Evolutionary conservation across 2,113 vertebrate genomes (phyloP).

Genomic region (Tichodroma muraria): DNA sequence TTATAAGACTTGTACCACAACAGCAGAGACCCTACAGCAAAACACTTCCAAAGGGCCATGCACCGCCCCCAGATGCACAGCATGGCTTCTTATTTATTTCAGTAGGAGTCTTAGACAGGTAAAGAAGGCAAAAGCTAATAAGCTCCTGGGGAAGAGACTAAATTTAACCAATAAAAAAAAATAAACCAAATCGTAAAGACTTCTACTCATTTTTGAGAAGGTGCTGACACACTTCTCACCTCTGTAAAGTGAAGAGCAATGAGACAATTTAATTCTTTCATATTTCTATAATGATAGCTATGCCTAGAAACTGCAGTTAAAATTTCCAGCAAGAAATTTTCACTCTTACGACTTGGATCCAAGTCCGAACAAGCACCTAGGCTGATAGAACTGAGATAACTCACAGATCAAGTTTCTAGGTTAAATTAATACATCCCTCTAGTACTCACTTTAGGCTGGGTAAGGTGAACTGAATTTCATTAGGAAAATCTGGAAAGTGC

Average conservation of each 20-base stretch:
- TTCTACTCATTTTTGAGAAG: background rate
- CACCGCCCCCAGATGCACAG: background rate
- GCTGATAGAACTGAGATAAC: constrained; percentile 32
- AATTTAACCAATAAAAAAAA: background rate
- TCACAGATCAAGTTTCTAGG: constrained; percentile 11
- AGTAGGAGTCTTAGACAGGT: background rate
- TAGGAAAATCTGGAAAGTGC: constrained; percentile 42
- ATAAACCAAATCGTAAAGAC: background rate
- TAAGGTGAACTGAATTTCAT: constrained; percentile 44
- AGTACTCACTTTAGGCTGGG: background rate
- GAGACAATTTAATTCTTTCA: background rate
- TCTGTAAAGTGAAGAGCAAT: background rate
- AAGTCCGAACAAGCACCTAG: constrained; percentile 23
- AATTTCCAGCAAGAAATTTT: constrained; percentile 21
- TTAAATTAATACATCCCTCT: constrained; percentile 16
- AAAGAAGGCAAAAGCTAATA: background rate
- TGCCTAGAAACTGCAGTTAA: constrained; percentile 14
- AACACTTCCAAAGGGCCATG: background rate
- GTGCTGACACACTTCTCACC: constrained; percentile 19
- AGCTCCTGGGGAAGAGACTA: background rate
- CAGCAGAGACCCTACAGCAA: background rate
- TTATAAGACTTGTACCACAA: background rate
- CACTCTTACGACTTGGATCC: background rate
- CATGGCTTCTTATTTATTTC: background rate
- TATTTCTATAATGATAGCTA: background rate